These are phyloP conservation scores for Cochlearius cochlearius DNA, from an alignment of 2,113 vertebrate genomes.

Conservation along the genomic window DNA sequence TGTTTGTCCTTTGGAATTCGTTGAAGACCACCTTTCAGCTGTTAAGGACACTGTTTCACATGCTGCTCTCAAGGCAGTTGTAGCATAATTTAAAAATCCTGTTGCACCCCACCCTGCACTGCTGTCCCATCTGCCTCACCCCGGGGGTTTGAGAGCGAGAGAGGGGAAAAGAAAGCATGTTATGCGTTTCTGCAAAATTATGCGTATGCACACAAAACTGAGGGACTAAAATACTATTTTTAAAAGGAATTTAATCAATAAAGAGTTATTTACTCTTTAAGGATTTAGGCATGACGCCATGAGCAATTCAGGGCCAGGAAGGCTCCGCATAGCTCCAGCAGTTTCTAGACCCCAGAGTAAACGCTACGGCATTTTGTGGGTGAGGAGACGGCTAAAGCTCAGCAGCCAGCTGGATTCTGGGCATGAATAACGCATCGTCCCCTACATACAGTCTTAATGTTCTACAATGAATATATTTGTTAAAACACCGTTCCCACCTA, in stretches of 20 bases:
- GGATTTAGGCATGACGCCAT: background rate
- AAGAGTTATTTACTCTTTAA: background rate
- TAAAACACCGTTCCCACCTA: background rate
- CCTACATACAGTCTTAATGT: background rate
- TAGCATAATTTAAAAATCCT: background rate
- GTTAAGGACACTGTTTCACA: background rate
- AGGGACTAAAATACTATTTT: background rate
- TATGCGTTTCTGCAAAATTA: background rate
- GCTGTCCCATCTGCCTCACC: background rate
- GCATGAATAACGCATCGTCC: background rate
- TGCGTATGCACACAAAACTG: background rate
- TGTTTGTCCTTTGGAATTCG: background rate
- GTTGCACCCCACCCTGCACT: background rate
- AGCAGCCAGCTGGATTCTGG: background rate
- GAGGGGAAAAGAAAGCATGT: background rate
- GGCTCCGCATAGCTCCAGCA: background rate
- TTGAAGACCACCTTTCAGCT: background rate
- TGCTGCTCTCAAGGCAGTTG: background rate
- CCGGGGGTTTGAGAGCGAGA: background rate
- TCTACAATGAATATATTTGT: background rate
- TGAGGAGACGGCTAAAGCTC: background rate
- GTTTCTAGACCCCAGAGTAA: background rate
- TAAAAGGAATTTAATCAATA: background rate
- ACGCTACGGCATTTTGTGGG: background rate
- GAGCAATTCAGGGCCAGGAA: background rate